phyloP scores from a whole-genome alignment of 2,113 vertebrate genomes.

The Eolophus roseicapilla region DNA sequence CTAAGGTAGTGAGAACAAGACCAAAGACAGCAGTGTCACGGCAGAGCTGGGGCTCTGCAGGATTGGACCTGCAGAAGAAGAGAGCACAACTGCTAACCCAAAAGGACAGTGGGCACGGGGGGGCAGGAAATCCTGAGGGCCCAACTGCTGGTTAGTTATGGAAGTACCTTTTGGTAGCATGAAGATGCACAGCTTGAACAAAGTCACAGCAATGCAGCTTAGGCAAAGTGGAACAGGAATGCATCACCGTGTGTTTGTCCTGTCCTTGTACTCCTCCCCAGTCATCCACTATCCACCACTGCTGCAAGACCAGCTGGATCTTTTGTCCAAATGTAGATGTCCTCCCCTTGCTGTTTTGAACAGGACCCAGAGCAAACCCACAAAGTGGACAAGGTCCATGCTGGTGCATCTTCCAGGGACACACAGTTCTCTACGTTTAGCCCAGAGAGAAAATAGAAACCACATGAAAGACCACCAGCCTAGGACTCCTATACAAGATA shows the following conservation, averaged over 20 bases:
- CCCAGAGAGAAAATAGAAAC: neutral
- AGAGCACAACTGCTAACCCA: neutral
- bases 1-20: neutral
- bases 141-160: neutral
- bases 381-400: accelerated
- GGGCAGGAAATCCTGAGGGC: neutral
- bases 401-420: neutral
- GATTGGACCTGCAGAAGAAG: neutral
- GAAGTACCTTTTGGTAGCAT: neutral
- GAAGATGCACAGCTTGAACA: neutral
- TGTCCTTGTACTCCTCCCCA: neutral
- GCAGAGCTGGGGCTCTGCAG: neutral
- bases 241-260: accelerated
- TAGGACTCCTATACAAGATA: neutral
- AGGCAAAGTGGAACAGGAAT: neutral
- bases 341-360: neutral
- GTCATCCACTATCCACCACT: neutral
- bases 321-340: neutral
- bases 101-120: neutral
- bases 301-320: neutral
- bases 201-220: accelerated
- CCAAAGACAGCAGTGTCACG: neutral
- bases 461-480: neutral
- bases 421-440: neutral
- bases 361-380: neutral